Base-by-base conservation (phyloP, 2,797 vertebrate genomes). In the Prunella strophiata region DNA sequence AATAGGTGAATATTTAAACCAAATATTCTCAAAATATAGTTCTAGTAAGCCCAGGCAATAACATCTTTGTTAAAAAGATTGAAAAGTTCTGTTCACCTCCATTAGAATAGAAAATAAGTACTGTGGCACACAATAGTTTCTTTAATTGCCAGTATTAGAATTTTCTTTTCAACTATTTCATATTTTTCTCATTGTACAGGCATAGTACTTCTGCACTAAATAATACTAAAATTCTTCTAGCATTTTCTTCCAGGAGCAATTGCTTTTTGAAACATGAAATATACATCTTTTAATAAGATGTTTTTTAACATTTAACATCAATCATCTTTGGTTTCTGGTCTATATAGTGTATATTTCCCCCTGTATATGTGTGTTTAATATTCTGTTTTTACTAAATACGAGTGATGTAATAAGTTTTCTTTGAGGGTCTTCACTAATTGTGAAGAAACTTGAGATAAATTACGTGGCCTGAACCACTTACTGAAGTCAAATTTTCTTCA, bases 231-330 rank as follows among this genome's bases (percentile, higher is more conserved):
- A 71, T 61, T 38, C 5, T 68, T 65, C 42, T 58, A 50, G 1
- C 4, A 40, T n/a, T 59, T 86, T 78, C 16, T 85, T 78, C 59
- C 18, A 57, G 45, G 29, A 77, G 2, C 3, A 57, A 30, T 55
- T 51, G 9, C 65, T 34, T 92, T 86, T 70, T 48, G 2, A 87
- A 72, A 42, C 4, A 38, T n/a, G 13, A 65, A 42, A 55, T 82
- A 70, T 19, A 18, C 0, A 30, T 19, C 1, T 51, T 57, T 73
- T 63, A 54, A 16, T 52, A 7, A 34, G 34, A 1, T 9, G 1
- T 18, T 47, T 91, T 86, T 51, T 34, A 16, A 42, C 1, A 20
- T 38, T 34, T 63, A 23, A 47, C 19, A 9, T 40, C 12, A 9
- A 43, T 40, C 2, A 29, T 68, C 10, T 80, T 86, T 61, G 1